Conservation (phyloP, 2,797 vertebrate genomes). For the Lemur catta region DNA sequence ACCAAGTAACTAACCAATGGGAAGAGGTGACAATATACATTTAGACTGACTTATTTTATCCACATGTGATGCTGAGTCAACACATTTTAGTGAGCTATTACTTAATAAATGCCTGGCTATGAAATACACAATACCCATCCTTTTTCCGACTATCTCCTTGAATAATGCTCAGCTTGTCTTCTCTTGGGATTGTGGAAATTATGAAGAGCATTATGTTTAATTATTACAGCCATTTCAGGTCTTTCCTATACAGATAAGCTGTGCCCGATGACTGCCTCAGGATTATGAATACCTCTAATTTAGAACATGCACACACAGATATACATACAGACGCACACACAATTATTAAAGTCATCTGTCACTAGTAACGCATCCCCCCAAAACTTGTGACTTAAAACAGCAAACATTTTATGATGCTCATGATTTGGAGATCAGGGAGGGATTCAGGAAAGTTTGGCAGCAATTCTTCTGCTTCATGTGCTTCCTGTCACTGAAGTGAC, state of each 20-base stretch:
- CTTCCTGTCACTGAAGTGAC: not conserved
- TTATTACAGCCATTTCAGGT: not conserved
- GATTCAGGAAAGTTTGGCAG: not conserved
- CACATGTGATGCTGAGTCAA: not conserved
- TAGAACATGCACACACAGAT: not conserved
- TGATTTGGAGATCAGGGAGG: not conserved
- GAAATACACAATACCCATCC: not conserved
- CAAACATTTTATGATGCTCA: not conserved
- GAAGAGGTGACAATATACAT: not conserved
- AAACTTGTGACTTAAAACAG: not conserved
- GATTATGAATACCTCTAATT: not conserved
- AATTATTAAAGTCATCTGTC: not conserved
- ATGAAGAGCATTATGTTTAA: not conserved
- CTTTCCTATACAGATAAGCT: not conserved
- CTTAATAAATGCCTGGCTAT: not conserved
- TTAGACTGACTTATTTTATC: not conserved
- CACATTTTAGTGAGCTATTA: not conserved
- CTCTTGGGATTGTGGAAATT: not conserved
- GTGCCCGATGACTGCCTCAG: not conserved
- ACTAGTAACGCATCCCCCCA: not conserved
- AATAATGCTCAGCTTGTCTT: not conserved
- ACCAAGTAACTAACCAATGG: not conserved
- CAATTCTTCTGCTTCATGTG: not conserved
- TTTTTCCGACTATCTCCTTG: not conserved
- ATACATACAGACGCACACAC: not conserved